A percentile compares a stretch with the other conserved stretches of the same genome.
Evolutionary conservation across 2,113 vertebrate genomes (phyloP).

Genomic region (Nyctibius bracteatus): DNA sequence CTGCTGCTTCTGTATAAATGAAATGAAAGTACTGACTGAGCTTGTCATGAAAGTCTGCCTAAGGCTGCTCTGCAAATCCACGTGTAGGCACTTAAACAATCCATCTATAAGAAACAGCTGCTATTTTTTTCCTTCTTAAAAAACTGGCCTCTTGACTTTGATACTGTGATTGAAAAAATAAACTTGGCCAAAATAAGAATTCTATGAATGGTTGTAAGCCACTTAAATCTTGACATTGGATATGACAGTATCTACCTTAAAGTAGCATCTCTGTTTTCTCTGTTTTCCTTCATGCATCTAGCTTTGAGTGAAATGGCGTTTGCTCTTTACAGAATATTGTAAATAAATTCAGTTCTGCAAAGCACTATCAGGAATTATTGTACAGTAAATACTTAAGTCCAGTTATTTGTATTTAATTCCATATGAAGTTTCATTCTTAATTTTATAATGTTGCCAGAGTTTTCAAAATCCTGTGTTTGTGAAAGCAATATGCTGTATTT

Average conservation of each 20-base stretch:
- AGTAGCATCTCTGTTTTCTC: not conserved
- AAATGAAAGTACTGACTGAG: not conserved
- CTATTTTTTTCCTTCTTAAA: not conserved
- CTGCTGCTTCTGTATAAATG: not conserved
- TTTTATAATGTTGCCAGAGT: not conserved
- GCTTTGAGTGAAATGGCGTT: not conserved
- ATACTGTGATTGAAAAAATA: not conserved
- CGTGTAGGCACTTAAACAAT: not conserved
- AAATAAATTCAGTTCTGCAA: conserved; percentile 3
- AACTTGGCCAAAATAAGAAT: not conserved
- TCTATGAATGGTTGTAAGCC: not conserved
- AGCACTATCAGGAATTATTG: not conserved
- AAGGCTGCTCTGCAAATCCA: not conserved
- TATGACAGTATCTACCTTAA: not conserved
- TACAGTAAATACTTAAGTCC: not conserved
- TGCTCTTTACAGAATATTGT: not conserved
- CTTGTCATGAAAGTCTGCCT: not conserved
- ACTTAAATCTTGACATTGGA: not conserved
- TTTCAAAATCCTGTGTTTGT: not conserved
- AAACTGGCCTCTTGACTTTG: not conserved
- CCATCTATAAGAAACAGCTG: not conserved
- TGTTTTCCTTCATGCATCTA: not conserved
- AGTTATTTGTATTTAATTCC: conserved; percentile 1
- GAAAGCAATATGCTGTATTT: not conserved
- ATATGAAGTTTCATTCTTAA: not conserved